phyloP scores from a whole-genome alignment of 2,797 vertebrate species.

The Halcyon badia region DNA sequence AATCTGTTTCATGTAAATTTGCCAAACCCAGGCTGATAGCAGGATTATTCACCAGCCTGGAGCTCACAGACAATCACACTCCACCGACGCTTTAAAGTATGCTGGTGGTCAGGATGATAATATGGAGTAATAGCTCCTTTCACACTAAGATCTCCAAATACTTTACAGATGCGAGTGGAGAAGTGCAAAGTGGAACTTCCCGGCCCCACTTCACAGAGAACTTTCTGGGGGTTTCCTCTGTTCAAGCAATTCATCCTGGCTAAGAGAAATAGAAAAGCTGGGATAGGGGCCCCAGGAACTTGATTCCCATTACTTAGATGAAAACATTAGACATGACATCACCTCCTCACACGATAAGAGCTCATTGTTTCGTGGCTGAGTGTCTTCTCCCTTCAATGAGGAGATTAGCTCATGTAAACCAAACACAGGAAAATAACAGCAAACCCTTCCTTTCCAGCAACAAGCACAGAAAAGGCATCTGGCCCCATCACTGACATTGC shows the following conservation, averaged over 20 bases:
- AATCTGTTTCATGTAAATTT: neutral
- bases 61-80: neutral
- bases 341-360: neutral
- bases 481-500: neutral
- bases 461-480: neutral
- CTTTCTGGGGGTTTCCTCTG: neutral
- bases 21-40: neutral
- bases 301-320: neutral
- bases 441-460: neutral
- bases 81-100: neutral
- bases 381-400: neutral
- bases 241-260: neutral
- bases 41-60: neutral
- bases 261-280: neutral
- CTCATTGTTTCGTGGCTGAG: neutral
- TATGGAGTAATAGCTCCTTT: neutral
- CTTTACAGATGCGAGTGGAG: neutral
- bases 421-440: neutral
- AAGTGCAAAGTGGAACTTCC: neutral
- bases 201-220: neutral
- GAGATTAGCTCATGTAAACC: constrained; percentile 21
- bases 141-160: neutral
- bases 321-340: constrained; percentile 40
- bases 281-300: neutral
- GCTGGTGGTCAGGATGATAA: neutral